phyloP scores from a whole-genome alignment of 1,140 invertebrate species.

The Drosophila sp. region DNA sequence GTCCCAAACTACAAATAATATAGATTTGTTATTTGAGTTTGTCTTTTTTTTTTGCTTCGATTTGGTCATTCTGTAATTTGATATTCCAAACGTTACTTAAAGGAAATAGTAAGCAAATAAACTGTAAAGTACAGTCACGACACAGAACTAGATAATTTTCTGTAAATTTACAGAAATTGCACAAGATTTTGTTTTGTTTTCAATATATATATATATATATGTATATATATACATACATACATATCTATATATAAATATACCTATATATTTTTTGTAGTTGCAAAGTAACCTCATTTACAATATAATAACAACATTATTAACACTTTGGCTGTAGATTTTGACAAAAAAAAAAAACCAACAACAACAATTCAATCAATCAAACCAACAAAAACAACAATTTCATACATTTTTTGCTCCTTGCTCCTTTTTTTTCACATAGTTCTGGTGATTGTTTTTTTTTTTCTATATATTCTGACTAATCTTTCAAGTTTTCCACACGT shows the following conservation, averaged over 20 bases:
- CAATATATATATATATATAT: background rate
- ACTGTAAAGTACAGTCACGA: background rate
- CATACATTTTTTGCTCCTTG: slow-evolving; percentile 49
- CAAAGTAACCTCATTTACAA: slow-evolving; percentile 46
- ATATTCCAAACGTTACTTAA: background rate
- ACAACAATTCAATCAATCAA: slow-evolving; percentile 39
- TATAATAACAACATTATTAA: slow-evolving; percentile 63
- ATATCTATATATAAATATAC: background rate
- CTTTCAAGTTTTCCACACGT: slow-evolving; percentile 55
- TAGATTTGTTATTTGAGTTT: no score
- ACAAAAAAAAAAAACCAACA: slow-evolving; percentile 56
- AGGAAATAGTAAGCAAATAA: background rate
- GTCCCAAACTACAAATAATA: no score
- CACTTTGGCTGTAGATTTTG: slow-evolving; percentile 81
- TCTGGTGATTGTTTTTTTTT: slow-evolving; percentile 74
- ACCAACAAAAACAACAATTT: slow-evolving; percentile 55
- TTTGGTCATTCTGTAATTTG: slow-evolving; percentile 3
- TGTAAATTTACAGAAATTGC: background rate
- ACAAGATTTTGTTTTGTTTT: slow-evolving; percentile 11
- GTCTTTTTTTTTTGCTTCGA: no score
- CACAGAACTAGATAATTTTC: background rate
- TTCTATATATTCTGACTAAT: slow-evolving; percentile 68
- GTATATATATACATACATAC: background rate
- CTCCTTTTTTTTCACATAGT: slow-evolving; percentile 37
- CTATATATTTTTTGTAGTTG: slow-evolving; percentile 64